Conservation (phyloP, 2,113 vertebrate genomes). For the Alaudala cheleensis region DNA sequence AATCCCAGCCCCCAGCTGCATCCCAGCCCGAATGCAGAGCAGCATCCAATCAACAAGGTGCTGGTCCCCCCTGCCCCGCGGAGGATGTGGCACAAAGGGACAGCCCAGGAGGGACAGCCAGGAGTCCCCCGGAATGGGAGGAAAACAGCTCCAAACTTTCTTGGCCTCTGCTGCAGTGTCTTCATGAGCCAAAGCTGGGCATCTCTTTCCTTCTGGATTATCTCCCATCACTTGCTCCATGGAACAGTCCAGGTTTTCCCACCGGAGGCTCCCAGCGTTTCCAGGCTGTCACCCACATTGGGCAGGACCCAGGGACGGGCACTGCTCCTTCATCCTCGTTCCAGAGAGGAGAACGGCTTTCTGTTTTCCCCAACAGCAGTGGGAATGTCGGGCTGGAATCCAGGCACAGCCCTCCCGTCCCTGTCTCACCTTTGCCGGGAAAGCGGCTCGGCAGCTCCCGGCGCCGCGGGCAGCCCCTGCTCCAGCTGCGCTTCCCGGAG, state of each 20-base stretch:
- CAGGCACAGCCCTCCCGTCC: accelerated
- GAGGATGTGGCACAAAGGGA: accelerated
- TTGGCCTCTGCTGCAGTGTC: background rate
- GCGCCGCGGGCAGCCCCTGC: background rate
- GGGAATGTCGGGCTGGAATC: accelerated
- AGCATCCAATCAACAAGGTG: background rate
- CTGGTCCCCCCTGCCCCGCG: background rate
- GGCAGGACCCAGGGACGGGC: background rate
- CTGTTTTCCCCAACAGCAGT: accelerated
- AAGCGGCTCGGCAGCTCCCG: accelerated
- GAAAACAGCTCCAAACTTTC: background rate
- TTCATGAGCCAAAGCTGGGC: background rate
- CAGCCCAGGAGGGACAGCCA: background rate
- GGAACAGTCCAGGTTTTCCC: background rate
- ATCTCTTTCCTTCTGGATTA: background rate
- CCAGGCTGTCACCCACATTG: accelerated
- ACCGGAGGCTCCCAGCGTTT: accelerated
- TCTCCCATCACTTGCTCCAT: background rate
- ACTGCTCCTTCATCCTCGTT: accelerated
- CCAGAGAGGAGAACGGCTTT: accelerated
- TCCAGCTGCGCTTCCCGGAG: background rate
- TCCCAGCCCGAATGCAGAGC: background rate
- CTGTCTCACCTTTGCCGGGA: background rate
- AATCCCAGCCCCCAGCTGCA: background rate
- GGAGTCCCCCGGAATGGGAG: accelerated